Evolutionary conservation across 2,113 vertebrate species (phyloP), one percentile per base, ranked within the genome.

Genomic region (Heliornis fulica): DNA sequence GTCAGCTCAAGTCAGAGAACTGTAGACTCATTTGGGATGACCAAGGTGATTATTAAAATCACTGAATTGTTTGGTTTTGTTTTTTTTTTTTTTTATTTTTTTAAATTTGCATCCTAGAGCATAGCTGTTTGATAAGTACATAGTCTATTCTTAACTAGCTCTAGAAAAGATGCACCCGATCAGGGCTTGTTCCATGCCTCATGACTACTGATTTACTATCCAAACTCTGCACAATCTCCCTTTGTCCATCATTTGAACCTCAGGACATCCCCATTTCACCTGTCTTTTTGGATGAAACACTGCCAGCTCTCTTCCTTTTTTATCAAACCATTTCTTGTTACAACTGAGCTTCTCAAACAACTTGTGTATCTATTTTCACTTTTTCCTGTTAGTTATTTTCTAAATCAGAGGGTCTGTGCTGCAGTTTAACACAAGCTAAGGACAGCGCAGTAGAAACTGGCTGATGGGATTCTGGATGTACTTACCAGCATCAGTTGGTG

Each of bases 1-100:
- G 57, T 72, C 65, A 43, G 48, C 53, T 95, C 77, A 92, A 32
- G 36, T 74, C 75, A 90, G 41, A 89, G 38, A 74, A 74, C 51
- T 87, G 20, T 61, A 32, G 80, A 81, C 18, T 83, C 51, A 63
- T 38, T 60, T 89, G 38, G 20, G 68, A 59, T 60, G 51, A 66
- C 31, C 40, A 75, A 13, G 19, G 61, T 59, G 64, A 63, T 61
- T 81, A 59, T 61, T 61, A 87, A n/a, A 80, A 20, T 56, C 38
- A 71, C 32, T 57, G 57, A 32, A 29, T 11, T 59, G n/a, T 29
- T 61, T 14, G 8, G 1, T 11, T 18, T 75, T 45, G 8, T 26
- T 51, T 28, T 26, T 51, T 14, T 51, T 23, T 51, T 15, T 13
- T 50, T 25, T 29, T 61, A 6, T 22, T 75, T 45, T 26, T 12